A percentile compares a stretch with the other conserved stretches of the same genome.
phyloP scores from a whole-genome alignment of 2,888 invertebrate species.

The Agrenia bidenticulata region DNA sequence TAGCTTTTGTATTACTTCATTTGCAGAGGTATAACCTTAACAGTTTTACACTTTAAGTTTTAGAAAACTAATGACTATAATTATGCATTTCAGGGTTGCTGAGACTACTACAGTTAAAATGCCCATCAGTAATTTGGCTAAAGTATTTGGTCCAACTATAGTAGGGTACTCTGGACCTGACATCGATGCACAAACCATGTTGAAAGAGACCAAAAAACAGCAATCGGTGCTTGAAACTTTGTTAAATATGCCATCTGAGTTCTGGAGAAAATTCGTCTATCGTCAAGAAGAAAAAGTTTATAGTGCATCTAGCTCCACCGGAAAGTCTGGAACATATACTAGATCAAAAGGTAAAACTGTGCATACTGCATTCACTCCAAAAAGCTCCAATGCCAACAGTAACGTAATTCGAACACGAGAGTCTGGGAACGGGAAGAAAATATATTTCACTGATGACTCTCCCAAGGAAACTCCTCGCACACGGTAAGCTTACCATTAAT shows the following conservation, averaged over 20 bases:
- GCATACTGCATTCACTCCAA: slow-evolving; percentile 33
- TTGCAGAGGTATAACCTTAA: slow-evolving; percentile 69
- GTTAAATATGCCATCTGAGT: slow-evolving; percentile 40
- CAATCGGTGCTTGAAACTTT: slow-evolving; percentile 52
- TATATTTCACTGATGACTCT: slow-evolving; percentile 50
- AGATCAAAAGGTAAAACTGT: slow-evolving; percentile 31
- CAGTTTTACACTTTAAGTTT: neutral
- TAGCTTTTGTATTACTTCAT: slow-evolving; percentile 89
- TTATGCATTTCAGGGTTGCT: slow-evolving; percentile 68
- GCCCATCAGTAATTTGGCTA: slow-evolving; percentile 83
- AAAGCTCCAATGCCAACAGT: slow-evolving; percentile 15
- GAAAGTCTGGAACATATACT: slow-evolving; percentile 39
- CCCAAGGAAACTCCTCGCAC: slow-evolving; percentile 38
- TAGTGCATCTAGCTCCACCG: slow-evolving; percentile 8
- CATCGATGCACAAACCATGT: slow-evolving; percentile 68
- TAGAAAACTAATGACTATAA: neutral
- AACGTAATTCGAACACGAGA: slow-evolving; percentile 32
- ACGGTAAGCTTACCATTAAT: slow-evolving; percentile 21
- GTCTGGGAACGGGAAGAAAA: slow-evolving; percentile 38
- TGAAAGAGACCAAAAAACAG: slow-evolving; percentile 75
- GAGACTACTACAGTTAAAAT: slow-evolving; percentile 84
- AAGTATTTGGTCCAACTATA: slow-evolving; percentile 90
- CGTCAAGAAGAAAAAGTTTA: slow-evolving; percentile 39
- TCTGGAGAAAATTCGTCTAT: slow-evolving; percentile 45
- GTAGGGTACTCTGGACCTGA: slow-evolving; percentile 82